phyloP scores from a whole-genome alignment of 2,888 invertebrate species.

The Yponomeuta plumbellus region DNA sequence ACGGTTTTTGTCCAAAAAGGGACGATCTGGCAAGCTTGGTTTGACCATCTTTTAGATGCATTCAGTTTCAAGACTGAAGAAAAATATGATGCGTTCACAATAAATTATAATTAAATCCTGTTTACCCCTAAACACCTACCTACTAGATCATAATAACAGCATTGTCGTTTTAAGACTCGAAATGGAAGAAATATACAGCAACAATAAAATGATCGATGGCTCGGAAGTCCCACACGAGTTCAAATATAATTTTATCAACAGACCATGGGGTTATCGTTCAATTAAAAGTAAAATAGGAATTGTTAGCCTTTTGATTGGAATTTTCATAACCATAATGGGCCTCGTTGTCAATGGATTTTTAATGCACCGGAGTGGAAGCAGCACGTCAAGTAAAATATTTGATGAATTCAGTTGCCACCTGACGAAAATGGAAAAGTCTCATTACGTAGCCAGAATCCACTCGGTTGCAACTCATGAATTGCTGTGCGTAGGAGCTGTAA shows the following conservation, averaged over 20 bases:
- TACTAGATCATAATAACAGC: not conserved
- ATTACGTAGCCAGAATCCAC: conserved; percentile 53
- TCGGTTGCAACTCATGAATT: conserved; percentile 45
- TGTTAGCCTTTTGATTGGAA: conserved; percentile 41
- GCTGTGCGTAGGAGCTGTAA: conserved; percentile 56
- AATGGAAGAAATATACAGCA: conserved; percentile 36
- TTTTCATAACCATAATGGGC: conserved; percentile 43
- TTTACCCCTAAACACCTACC: not conserved
- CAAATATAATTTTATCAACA: conserved; percentile 50
- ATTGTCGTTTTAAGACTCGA: not conserved
- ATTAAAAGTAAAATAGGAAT: conserved; percentile 51
- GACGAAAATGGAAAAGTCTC: conserved; percentile 45
- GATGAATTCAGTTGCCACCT: conserved; percentile 37
- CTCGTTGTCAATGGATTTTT: conserved; percentile 46
- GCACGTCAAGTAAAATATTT: not conserved
- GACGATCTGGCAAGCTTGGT: not conserved
- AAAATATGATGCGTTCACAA: not conserved
- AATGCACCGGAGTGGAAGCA: conserved; percentile 41
- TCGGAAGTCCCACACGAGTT: conserved; percentile 34
- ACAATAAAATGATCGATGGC: conserved; percentile 42
- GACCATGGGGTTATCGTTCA: conserved; percentile 60
- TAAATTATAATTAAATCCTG: too few species aligned
- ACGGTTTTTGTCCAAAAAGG: too few species aligned
- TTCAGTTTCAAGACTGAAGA: not conserved
- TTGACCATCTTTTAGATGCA: not conserved